These are phyloP conservation scores for Chorisops tibialis DNA, from an alignment of 2,888 invertebrate genomes.

Conservation along the genomic window DNA sequence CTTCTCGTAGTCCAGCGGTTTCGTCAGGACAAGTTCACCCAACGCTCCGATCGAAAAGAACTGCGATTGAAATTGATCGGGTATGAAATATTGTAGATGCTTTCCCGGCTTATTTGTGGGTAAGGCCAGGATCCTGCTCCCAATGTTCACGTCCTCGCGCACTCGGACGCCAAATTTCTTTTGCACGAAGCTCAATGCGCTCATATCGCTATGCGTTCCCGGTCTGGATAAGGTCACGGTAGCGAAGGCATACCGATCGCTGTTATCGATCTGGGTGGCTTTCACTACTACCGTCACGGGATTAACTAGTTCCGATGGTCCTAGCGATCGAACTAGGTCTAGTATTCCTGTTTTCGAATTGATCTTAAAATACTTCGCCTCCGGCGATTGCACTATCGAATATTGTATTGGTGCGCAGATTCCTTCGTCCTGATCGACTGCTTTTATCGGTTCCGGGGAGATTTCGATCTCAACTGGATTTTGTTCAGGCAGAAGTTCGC, in stretches of 20 bases:
- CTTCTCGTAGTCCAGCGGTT: conserved; percentile 75
- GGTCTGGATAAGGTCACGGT: conserved; percentile 66
- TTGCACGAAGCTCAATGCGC: conserved; percentile 61
- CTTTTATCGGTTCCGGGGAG: conserved; percentile 69
- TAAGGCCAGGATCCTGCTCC: conserved; percentile 68
- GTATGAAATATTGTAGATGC: conserved; percentile 71
- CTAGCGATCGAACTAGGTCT: conserved; percentile 46
- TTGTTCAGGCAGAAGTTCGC: conserved; percentile 62
- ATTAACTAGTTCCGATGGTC: conserved; percentile 57
- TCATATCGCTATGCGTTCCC: conserved; percentile 56
- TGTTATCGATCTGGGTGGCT: conserved; percentile 80
- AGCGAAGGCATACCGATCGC: conserved; percentile 81
- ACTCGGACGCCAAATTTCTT: conserved; percentile 67
- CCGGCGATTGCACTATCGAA: conserved; percentile 49
- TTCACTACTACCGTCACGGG: conserved; percentile 78
- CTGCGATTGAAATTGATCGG: conserved; percentile 68
- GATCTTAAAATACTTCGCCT: conserved; percentile 50
- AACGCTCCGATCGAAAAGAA: conserved; percentile 73
- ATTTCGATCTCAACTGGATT: conserved; percentile 58
- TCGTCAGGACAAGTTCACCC: conserved; percentile 74
- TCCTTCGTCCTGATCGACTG: conserved; percentile 67
- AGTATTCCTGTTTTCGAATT: conserved; percentile 49
- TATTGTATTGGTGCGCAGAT: conserved; percentile 51
- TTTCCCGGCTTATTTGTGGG: conserved; percentile 64
- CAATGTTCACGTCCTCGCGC: conserved; percentile 72